A percentile compares a stretch with the other conserved stretches of the same genome.
phyloP scores from a whole-genome alignment of 2,113 vertebrate species.

The Osmerus eperlanus region DNA sequence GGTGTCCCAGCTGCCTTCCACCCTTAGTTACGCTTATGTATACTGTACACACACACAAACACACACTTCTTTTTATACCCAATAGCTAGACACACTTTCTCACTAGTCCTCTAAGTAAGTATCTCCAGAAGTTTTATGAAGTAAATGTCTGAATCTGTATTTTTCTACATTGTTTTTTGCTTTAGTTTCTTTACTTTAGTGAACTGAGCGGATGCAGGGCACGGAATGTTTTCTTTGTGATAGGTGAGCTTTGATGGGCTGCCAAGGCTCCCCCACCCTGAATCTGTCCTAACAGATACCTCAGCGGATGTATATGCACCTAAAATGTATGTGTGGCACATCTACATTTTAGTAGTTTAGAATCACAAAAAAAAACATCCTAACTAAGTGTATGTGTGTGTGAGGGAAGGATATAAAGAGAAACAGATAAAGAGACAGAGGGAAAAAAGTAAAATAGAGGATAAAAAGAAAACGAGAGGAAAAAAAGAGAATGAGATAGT shows the following conservation, averaged over 20 bases:
- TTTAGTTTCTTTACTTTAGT: neutral
- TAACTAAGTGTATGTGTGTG: neutral
- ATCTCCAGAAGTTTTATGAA: neutral
- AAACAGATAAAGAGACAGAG: neutral
- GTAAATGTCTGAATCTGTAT: neutral
- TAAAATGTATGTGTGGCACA: neutral
- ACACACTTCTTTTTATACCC: neutral
- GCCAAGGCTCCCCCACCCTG: neutral
- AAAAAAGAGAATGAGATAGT: neutral
- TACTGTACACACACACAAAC: slow-evolving; percentile 23
- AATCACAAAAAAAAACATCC: neutral
- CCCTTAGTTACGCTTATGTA: slow-evolving; percentile 49
- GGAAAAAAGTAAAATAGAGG: too few species aligned
- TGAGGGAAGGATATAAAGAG: neutral
- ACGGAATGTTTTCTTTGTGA: neutral
- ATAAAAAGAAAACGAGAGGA: neutral
- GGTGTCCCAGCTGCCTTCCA: slow-evolving; percentile 56
- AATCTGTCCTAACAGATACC: neutral
- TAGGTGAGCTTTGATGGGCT: slow-evolving; percentile 1
- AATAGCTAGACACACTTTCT: neutral
- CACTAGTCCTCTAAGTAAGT: neutral
- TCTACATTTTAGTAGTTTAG: neutral
- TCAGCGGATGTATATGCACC: neutral
- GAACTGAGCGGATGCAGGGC: neutral
- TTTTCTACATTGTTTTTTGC: neutral